phyloP scores from a whole-genome alignment of 2,113 vertebrate species.

The Circaetus cinerascens region DNA sequence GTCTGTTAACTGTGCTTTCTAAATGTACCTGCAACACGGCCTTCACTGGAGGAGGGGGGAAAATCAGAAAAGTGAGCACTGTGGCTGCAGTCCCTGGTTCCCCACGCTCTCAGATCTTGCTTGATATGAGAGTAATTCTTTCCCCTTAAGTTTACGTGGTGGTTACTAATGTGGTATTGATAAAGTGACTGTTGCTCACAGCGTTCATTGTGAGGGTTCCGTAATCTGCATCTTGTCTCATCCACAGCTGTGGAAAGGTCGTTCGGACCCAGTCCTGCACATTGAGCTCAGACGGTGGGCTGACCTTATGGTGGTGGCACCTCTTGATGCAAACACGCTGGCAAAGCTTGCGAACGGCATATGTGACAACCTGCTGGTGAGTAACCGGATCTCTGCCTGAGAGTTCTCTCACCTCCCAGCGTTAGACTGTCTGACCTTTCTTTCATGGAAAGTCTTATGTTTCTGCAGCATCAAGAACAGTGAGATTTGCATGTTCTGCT shows the following conservation, averaged over 20 bases:
- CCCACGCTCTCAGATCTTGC: neutral
- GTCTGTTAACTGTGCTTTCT: neutral
- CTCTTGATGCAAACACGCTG: constrained; percentile 94
- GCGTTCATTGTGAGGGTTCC: neutral
- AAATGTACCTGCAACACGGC: neutral
- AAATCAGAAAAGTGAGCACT: neutral
- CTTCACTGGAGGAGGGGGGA: neutral
- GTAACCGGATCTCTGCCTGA: neutral
- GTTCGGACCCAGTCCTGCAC: constrained; percentile 90
- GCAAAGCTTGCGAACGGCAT: constrained; percentile 92
- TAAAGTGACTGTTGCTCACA: neutral
- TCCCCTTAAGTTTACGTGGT: neutral
- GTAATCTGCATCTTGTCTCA: neutral
- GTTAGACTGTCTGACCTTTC: neutral
- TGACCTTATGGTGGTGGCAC: constrained; percentile 88
- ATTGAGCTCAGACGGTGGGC: constrained; percentile 94
- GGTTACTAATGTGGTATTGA: neutral
- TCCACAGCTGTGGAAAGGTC: constrained; percentile 84
- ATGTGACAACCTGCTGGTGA: constrained; percentile 96
- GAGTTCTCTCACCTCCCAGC: neutral
- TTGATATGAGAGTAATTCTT: neutral
- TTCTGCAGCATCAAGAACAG: neutral
- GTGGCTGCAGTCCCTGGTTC: neutral
- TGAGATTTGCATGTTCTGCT: neutral
- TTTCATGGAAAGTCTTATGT: neutral